Evolutionary conservation across 1,140 invertebrate genomes (phyloP).

Genomic region (Trichomalopsis sarcophagae): DNA sequence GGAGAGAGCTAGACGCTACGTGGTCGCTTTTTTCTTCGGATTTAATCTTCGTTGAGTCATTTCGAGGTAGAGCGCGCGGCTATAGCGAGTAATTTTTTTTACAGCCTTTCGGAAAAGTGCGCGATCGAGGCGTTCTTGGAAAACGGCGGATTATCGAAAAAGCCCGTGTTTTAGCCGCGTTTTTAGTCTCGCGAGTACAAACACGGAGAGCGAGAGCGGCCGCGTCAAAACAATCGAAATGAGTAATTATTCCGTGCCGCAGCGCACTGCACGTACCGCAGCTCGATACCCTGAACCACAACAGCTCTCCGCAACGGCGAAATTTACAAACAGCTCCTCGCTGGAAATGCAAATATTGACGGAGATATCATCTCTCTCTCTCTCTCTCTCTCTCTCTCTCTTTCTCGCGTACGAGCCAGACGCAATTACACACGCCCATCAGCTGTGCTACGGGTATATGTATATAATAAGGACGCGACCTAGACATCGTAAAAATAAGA

Average conservation of each 20-base stretch:
- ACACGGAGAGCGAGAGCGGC: no score
- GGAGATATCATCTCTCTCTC: not conserved
- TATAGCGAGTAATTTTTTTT: not conserved
- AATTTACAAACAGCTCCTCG: conserved; percentile 2
- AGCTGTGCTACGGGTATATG: not conserved
- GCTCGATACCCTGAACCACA: no score
- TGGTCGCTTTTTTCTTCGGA: not conserved
- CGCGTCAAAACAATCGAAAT: no score
- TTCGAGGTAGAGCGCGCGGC: not conserved
- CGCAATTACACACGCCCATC: not conserved
- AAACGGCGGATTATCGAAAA: not conserved
- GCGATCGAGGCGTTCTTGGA: not conserved
- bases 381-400: no score
- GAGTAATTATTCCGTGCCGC: no score
- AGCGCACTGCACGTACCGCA: no score
- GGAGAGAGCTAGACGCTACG: not conserved
- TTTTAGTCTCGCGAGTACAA: no score
- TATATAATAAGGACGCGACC: not conserved
- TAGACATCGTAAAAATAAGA: not conserved
- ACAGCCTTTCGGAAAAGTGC: not conserved
- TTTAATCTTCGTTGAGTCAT: not conserved
- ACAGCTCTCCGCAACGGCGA: not conserved
- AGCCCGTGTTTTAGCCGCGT: no score
- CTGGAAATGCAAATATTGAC: not conserved
- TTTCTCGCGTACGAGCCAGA: not conserved